phyloP scores from a whole-genome alignment of 2,797 vertebrate genomes.

The Myiothlypis chrysogaster region DNA sequence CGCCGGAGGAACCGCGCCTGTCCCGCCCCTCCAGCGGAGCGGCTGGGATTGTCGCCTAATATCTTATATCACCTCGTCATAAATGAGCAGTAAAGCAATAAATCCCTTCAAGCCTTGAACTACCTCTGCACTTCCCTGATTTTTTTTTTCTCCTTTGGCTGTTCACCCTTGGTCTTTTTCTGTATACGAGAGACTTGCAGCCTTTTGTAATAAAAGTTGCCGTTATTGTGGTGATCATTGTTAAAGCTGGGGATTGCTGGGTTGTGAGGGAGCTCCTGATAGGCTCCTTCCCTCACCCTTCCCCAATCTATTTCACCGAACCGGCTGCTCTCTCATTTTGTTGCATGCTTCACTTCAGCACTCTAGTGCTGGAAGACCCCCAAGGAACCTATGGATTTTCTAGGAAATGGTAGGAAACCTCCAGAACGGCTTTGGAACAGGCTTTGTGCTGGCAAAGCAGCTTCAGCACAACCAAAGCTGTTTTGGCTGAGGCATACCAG shows the following conservation, averaged over 20 bases:
- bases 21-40: neutral
- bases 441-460: neutral
- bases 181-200: neutral
- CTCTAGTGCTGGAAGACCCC: neutral
- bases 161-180: neutral
- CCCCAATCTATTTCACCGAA: accelerated
- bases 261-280: neutral
- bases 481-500: neutral
- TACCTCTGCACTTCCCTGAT: neutral
- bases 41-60: neutral
- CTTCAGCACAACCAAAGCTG: neutral
- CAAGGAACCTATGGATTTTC: neutral
- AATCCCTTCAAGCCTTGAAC: neutral
- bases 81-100: neutral
- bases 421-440: neutral
- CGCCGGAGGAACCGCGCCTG: neutral
- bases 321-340: neutral
- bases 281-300: neutral
- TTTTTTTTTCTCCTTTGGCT: neutral
- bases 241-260: neutral
- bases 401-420: neutral
- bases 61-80: neutral
- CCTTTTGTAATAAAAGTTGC: neutral
- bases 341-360: neutral
- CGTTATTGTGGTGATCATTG: neutral